Base-by-base conservation (phyloP, 2,888 invertebrate species). In the Drosophila picticornis region DNA sequence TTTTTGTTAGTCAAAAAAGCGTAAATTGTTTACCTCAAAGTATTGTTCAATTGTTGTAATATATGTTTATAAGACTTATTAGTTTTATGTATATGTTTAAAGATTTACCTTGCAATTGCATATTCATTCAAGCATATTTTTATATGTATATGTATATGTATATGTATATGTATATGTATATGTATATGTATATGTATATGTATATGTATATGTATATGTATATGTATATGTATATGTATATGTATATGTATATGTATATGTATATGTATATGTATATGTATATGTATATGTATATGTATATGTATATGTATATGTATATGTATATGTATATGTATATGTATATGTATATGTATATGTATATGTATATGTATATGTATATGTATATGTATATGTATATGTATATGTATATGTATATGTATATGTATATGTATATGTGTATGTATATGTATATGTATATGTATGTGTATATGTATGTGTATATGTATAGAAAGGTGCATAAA, bases 21-120 rank as follows among this genome's bases (percentile, higher is more conserved):
- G 67, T 67, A 60, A 65, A 32, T 19, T 36, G 10, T 59, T 58
- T 65, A 72, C 46, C 67, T 55, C 53, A 29, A 36, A 61, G 56
- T 73, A 38, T 46, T 56, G 4, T 57, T 51, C 34, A 13, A 34
- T 46, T 19, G 16, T 34, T 22, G 22, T 51, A 19, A 19, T 55
- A 55, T 25, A 55, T 38, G 29, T 22, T 29, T 51, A 51, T 60
- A 22, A 25, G 36, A 40, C 32, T 9, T 46, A 9, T 46, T 22
- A 13, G 22, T 0, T 22, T 46, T 22, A 22, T 13, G 13, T 13
- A 7, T 22, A 13, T 22, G 13, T 22, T 7, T 22, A 22, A 46
- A 22, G 13, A 22, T 46, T 46, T 22, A 22, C 22, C 7, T 36
- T 27, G 13, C 11, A 11, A 6, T 11, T 43, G 43, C 43, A 22